A percentile compares a stretch with the other conserved stretches of the same genome.
These are phyloP conservation scores for Pristis pectinata DNA, from an alignment of 2,797 vertebrate species.

Conservation along the genomic window DNA sequence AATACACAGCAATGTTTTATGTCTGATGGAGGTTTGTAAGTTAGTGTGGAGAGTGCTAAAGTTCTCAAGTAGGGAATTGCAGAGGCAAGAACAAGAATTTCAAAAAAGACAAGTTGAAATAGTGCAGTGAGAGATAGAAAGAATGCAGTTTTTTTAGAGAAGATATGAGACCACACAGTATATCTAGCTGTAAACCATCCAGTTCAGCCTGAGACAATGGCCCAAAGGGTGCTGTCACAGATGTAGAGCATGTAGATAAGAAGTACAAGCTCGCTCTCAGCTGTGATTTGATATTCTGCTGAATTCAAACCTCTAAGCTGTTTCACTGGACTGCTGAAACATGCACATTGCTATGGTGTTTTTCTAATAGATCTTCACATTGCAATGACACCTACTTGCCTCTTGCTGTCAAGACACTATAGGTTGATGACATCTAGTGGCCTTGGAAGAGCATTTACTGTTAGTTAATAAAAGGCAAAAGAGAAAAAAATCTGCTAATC, in stretches of 20 bases:
- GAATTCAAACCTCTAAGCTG: neutral
- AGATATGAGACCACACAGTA: neutral
- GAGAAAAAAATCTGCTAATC: neutral
- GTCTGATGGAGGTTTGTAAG: neutral
- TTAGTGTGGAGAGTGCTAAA: too few species aligned
- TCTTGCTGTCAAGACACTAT: neutral
- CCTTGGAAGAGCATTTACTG: neutral
- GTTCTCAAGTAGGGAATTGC: neutral
- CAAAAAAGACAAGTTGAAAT: neutral
- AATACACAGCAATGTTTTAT: neutral
- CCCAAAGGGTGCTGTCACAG: neutral
- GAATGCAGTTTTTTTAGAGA: neutral
- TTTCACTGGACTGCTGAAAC: neutral
- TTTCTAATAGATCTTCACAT: too few species aligned
- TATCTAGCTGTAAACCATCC: neutral
- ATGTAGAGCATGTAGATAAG: neutral
- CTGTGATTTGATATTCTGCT: neutral
- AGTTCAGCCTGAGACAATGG: neutral
- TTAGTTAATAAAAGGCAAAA: neutral
- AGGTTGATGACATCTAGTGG: neutral
- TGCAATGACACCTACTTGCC: neutral
- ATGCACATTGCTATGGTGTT: neutral
- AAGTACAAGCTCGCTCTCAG: neutral
- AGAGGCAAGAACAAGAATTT: neutral
- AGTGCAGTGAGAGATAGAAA: neutral